Conservation (phyloP, 2,797 vertebrate genomes). For the Ibycter americanus region DNA sequence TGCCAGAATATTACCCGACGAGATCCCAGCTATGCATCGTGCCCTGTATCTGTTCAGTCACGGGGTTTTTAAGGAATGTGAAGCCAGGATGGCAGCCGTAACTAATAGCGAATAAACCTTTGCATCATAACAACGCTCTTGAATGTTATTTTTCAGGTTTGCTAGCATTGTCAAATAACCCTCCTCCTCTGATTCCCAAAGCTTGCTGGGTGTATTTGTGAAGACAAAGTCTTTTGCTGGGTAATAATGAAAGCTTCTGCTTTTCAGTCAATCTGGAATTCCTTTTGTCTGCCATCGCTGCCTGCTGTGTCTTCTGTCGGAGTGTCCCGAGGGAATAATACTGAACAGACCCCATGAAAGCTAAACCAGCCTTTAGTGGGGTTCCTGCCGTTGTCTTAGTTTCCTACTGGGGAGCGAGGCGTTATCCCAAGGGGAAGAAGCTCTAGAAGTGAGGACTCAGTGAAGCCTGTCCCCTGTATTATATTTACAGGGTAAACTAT, state of each 20-base stretch:
- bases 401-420: background rate
- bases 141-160: slow-evolving; percentile 65
- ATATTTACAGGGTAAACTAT: background rate
- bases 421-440: background rate
- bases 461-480: background rate
- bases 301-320: background rate
- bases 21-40: background rate
- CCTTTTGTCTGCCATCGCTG: background rate
- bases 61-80: accelerated
- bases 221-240: slow-evolving; percentile 1
- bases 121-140: slow-evolving; percentile 11
- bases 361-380: background rate
- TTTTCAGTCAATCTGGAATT: slow-evolving; percentile 21
- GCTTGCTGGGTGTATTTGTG: slow-evolving; percentile 40
- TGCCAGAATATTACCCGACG: background rate
- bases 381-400: background rate
- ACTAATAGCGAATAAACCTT: background rate
- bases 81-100: background rate
- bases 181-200: slow-evolving; percentile 25
- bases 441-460: background rate
- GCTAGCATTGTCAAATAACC: background rate
- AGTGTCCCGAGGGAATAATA: background rate
- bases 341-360: background rate
- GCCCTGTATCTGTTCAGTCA: background rate
- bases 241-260: slow-evolving; percentile 37